Evolutionary conservation across 1,140 invertebrate genomes (phyloP), one percentile per base, ranked within the genome.

Genomic region (Anoplophora glabripennis): DNA sequence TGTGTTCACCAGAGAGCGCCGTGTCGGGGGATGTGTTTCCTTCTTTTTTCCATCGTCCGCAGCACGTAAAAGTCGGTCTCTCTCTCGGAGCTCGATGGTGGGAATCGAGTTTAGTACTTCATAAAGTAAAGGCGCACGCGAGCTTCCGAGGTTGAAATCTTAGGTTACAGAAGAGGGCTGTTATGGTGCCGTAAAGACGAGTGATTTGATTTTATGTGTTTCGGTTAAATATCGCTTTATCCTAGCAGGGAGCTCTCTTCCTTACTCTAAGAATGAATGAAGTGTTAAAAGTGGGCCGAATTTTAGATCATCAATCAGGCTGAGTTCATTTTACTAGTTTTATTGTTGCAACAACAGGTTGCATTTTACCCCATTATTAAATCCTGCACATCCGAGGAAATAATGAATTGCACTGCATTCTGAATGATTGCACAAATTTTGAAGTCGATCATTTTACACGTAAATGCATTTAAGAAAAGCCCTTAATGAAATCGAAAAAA

Each of bases 121-220:
- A 73, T 74, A 74, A 74, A 74, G 60, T 74, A 73, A 66, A 68
- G 69, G 67, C 65, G 72, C 72, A 73, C 71, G 72, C 71, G 71
- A 73, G 63, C 67, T 69, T 65, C 64, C 66, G 68, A 72, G 71
- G 67, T 70, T 71, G 69, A 72, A 73, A 71, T 71, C 69, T 72
- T 69, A 67, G 72, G 70, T 70, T 73, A 71, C 72, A 65, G 68
- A 64, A 60, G 70, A 68, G 69, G 68, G 68, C 65, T 65, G 70
- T 73, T 73, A 73, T 72, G 69, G 72, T 68, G 65, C 65, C 70
- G 70, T 73, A 73, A 73, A 73, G 68, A 71, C 72, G 60, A 68
- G 66, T 71, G 72, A 73, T 73, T 73, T 73, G 72, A 73, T 73
- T 73, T 73, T 72, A 73, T 73, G 72, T 72, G 69, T 71, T 71